Base-by-base conservation (phyloP, 2,113 vertebrate genomes). In the Pollachius pollachius region DNA sequence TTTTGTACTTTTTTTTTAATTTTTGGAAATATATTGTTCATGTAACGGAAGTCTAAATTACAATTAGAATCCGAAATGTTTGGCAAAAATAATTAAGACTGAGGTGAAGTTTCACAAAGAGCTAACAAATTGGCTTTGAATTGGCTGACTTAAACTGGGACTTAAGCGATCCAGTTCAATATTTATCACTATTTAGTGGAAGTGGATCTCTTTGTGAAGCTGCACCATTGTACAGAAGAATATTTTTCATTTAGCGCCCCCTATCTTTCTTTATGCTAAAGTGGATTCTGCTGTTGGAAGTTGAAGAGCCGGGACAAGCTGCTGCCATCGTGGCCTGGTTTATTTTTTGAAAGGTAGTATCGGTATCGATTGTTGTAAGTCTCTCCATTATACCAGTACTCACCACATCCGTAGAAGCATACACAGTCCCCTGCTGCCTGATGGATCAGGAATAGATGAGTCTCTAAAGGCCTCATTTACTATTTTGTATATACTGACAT, bases 181-280 rank as follows among this genome's bases (percentile, higher is more conserved):
- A 41, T 15, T 0, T 61, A 72, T 7, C 23, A 41, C 5, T 2
- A 54, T 52, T 15, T 8, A 63, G 21, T 56, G 0, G 58, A 11
- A 78, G 54, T 19, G 0, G 16, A 69, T 57, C 95, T 96, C 95
- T 97, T 98, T 96, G 93, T 98, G 95, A 97, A 98, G 94, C 90
- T 63, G 90, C 94, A 90, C 94, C 93, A 74, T 85, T 92, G 92
- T 84, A 80, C 87, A 89, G 80, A 92, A 94, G 94, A 94, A 94
- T 90, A 68, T 88, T 92, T 94, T 94, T 93, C 92, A 98, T 98
- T 95, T 96, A 97, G 97, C 94, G 92, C 94, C 95, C 95, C 95
- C 95, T 94, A 96, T 98, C 95, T 93, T 97, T 95, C 93, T 98
- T 97, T 96, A 96, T 98, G 95, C 96, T 97, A 93, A 97, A 98